Evolutionary conservation across 2,113 vertebrate genomes (phyloP), one percentile per base, ranked within the genome.

Genomic region (Gadus macrocephalus): DNA sequence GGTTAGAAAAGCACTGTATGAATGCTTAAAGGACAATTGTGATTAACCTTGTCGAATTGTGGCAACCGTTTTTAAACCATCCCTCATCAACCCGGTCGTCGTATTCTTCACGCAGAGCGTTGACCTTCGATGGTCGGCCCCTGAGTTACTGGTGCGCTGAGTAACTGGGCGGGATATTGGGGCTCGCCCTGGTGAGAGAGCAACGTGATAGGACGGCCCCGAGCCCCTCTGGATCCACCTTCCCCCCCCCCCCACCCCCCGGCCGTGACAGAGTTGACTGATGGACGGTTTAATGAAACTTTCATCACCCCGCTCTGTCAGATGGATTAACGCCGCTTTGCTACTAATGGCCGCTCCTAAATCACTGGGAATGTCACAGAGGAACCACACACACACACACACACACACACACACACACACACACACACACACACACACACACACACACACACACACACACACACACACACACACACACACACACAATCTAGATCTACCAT

Each of bases 261-360:
- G 28, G 53, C 7, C 6, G 12, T 25, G 60, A 75, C 64, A 4
- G 55, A 68, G 35, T 68, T 15, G 22, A 28, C 70, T 78, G 81
- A 86, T 85, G 67, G 72, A 86, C 74, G 78, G 60, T 78, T 80
- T 80, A 77, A 84, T 86, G 82, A 84, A 85, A 87, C 81, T 73
- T 83, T 78, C 83, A 83, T 86, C 78, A 76, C 75, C 80, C 61
- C 35, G 1, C 31, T 72, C 76, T 62, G 74, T 69, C 28, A 35
- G 81, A 76, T 53, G 74, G 78, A 85, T 89, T 79, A 85, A 81
- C 69, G 69, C n/a, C 67, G 58, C 71, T 80, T 84, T 77, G 80
- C 73, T 63, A 70, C 81, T 79, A 81, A 87, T 79, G 81, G 75
- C 64, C 71, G 70, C 81, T 81, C 76, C 70, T 82, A 81, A 83